Percentiles rank a stretch among this genome's conserved stretches.
phyloP scores from a whole-genome alignment of 2,888 invertebrate genomes.

The Caenorhabditis parvicauda region DNA sequence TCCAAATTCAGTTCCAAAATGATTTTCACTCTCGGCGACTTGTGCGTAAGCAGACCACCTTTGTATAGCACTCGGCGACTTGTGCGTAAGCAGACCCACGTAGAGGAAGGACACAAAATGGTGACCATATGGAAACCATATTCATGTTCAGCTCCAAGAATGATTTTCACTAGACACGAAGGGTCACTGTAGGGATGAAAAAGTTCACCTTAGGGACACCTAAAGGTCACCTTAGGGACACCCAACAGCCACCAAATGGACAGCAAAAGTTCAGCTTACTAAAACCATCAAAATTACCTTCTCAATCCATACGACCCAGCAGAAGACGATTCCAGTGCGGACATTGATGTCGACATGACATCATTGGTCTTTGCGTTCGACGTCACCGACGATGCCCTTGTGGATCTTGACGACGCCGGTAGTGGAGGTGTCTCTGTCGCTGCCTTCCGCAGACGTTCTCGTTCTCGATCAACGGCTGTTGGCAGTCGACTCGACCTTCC shows the following conservation, averaged over 20 bases:
- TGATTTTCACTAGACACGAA: too few species aligned
- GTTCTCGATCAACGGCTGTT: constrained; percentile 30
- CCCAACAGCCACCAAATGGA: background rate
- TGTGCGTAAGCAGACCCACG: too few species aligned
- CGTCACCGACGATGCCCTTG: constrained; percentile 16
- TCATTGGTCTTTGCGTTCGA: constrained; percentile 14
- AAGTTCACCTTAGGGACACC: too few species aligned
- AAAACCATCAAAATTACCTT: constrained; percentile 7
- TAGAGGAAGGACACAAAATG: too few species aligned
- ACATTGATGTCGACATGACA: constrained; percentile 21
- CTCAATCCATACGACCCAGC: constrained; percentile 6
- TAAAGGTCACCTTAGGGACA: background rate
- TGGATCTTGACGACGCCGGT: constrained; percentile 6
- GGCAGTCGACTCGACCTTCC: constrained; percentile 38
- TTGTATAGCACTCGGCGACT: too few species aligned
- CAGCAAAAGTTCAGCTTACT: background rate
- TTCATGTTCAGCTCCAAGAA: too few species aligned
- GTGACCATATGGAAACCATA: too few species aligned
- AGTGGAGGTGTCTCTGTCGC: constrained; percentile 14
- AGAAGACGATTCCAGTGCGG: constrained; percentile 3
- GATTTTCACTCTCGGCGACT: too few species aligned
- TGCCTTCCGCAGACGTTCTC: constrained; percentile 19
- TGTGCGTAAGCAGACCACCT: too few species aligned
- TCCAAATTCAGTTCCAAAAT: too few species aligned
- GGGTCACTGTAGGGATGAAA: too few species aligned